Base-by-base conservation (phyloP, 2,797 vertebrate genomes). In the Onychomys leucogaster region DNA sequence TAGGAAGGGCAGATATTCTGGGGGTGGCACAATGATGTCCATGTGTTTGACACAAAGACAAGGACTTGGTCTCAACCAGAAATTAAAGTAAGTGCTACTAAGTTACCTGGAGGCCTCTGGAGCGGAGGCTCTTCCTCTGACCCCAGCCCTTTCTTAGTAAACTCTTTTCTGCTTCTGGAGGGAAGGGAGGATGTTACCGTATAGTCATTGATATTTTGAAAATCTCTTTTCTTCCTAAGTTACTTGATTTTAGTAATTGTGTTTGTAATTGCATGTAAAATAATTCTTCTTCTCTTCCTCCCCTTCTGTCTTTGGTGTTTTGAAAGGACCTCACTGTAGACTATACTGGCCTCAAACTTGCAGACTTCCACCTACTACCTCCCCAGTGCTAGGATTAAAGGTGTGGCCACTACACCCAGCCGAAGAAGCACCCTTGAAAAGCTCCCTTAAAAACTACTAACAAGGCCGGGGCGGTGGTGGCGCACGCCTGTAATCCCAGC, bases 21-120 rank as follows among this genome's bases (percentile, higher is more conserved):
- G 99, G 99, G 99, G 41, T 99, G 99, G 99, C 99, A 99, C 97
- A 99, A 99, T 59, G 99, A 99, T 96, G 99, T 99, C 96, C 99
- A 99, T 89, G 96, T 99, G 52, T 99, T 99, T 99, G 99, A 99
- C 96, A 99, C 99, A 61, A 97, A 91, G 46, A 98, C 98, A 76
- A 97, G 98, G 95, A 98, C 98, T 43, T 99, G 99, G 99, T 98
- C 97, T 98, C 99, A 99, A 97, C 99, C 99, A 59, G 92, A 98
- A 92, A 99, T 99, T 87, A 98, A 98, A 85, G 99, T 99, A 98
- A 99, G 99, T 97, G 52, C 1, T 46, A 21, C 81, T 93, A 90
- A 61, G 0, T 87, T 65, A 52, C n/a, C 52, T 87, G 43, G 32
- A 37, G 10, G 23, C 52, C 67, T 41, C 5, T 41, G 25, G 49